Evolutionary conservation across 2,113 vertebrate species (phyloP).

Genomic region (Pangasianodon gigas): DNA sequence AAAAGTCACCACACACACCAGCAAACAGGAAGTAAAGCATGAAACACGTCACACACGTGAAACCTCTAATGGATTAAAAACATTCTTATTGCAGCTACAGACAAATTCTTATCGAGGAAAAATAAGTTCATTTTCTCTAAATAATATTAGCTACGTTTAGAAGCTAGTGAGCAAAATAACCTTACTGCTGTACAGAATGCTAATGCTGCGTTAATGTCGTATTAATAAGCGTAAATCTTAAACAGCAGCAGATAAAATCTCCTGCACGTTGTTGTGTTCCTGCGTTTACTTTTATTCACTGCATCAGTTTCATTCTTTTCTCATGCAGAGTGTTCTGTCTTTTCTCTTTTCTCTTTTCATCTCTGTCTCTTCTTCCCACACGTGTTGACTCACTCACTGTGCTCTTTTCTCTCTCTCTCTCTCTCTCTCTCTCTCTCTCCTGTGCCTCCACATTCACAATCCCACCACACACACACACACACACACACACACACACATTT

Average conservation of each 20-base stretch:
- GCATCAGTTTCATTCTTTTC: not conserved
- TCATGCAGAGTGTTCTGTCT: not conserved
- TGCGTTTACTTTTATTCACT: not conserved
- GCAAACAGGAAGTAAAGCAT: not conserved
- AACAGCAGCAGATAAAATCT: not conserved
- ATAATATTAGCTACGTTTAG: not conserved
- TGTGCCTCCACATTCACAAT: constrained; percentile 32
- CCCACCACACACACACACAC: constrained; percentile 19
- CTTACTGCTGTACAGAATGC: not conserved
- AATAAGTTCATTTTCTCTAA: not conserved
- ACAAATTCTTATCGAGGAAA: not conserved
- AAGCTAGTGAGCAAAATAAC: not conserved
- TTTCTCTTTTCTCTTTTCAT: not conserved
- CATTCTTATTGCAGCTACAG: not conserved
- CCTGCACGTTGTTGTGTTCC: not conserved
- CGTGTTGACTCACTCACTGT: constrained; percentile 7
- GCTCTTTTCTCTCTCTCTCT: constrained; percentile 25
- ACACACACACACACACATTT: constrained; percentile 7
- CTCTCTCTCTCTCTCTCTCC: constrained; percentile 14
- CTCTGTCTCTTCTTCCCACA: not conserved
- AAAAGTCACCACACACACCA: not conserved
- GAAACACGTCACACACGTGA: too few species aligned
- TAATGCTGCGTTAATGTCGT: not conserved
- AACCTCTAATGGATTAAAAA: not conserved
- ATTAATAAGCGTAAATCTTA: not conserved